Evolutionary conservation across 1,140 invertebrate species (phyloP), one percentile per base, ranked within the genome.

Genomic region (Aphaenogaster floridana): DNA sequence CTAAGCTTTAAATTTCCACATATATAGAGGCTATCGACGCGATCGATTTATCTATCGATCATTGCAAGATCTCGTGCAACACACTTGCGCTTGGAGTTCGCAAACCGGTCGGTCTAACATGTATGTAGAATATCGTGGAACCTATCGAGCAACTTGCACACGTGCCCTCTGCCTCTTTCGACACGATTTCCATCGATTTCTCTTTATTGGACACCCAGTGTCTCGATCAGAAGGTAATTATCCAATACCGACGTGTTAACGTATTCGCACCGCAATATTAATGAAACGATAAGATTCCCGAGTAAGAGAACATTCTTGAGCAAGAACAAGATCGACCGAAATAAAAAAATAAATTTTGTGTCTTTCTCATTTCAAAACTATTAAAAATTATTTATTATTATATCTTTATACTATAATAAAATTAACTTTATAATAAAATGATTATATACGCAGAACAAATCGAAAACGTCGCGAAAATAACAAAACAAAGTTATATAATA

Each of bases 1-100:
- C 28, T 7, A 36, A 59, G 34, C 8, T 86, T 2, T 68, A 54
- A 48, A 71, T 45, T 78, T 86, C 4, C 52, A 34, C 42, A 7
- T 50, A 28, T 48, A 59, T 17, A 17, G 36, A 54, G n/a, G 9
- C 34, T 69, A 69, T 86, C 42, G 74, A 69, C 39, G 63, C 39
- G n/a, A 80, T 86, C 63, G 77, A 86, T 81, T 68, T 17, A 86
- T 86, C 77, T 78, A 69, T 81, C 64, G 21, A 86, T 81, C 54
- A 79, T 21, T 81, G 5, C 39, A 52, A 21, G 28, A 61, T 34
- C 39, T 80, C 63, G 63, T 86, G 63, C 63, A 48, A 36, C 15
- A 17, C 59, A 36, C n/a, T 68, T 78, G 21, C 63, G 17, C 36
- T 57, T n/a, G 7, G 42, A 86, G 45, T 45, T 79, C 52, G 64